Base-by-base conservation (phyloP, 2,888 invertebrate genomes). In the Hypercompe scribonia region DNA sequence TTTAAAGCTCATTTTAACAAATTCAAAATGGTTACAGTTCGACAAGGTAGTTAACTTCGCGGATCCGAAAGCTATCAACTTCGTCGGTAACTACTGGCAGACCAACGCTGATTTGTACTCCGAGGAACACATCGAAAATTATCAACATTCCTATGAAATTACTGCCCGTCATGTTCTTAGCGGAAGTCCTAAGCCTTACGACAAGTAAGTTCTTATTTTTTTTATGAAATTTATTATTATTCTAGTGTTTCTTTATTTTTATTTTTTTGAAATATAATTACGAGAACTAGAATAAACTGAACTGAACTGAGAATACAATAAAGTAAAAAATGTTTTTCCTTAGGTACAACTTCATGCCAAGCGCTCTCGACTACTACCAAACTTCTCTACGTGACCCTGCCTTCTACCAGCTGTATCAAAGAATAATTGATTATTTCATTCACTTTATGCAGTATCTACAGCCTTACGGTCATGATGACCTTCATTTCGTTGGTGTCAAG, bases 351-450 rank as follows among this genome's bases (percentile, higher is more conserved):
- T 90, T 95, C 76, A 85, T 95, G 36, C 97, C 97, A n/a, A 95
- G 96, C 42, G 96, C 96, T 31, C 92, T 97, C 66, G 96, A 97
- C 87, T 96, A 96, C 88, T 96, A 96, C 87, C 96, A 96, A 85
- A 97, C 97, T 15, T 96, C 97, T 78, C 89, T 97, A 82, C 97
- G 97, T 79, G 97, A 98, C 90, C 97, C 97, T 28, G 96, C 96
- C 58, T 97, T 97, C 96, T 98, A 96, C 90, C 96, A 96, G 77
- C 90, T 97, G 71, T 97, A 97, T 92, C 96, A 96, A 90, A 96
- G 96, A 82, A 95, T 97, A 84, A 81, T 96, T 71, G 90, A 94
- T 71, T 96, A 95, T 85, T 96, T 96, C 90, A 91, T 95, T 85
- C 96, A 96, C 76, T 97, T 96, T 95, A 97, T 97, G 88, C 88